Evolutionary conservation across 2,113 vertebrate species (phyloP), one percentile per base, ranked within the genome.

Genomic region (Suncus etruscus): DNA sequence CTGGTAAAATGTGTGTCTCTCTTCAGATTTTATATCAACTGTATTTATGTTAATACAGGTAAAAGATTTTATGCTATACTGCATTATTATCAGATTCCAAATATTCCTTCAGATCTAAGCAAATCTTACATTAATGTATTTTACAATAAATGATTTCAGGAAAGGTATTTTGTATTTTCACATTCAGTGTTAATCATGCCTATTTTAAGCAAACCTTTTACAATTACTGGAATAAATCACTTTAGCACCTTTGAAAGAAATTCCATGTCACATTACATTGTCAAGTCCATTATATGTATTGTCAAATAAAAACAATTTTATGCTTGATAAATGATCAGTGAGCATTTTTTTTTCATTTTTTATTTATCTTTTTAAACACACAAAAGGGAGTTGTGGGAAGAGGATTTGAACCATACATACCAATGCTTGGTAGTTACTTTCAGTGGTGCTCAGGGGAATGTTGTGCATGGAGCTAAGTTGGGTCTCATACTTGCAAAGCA

Each of bases 31-130:
- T 25, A 83, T 15, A 90, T 63, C 9, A 89, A 61, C 83, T 8
- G 69, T 51, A 83, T 2, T 24, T 83, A 65, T 51, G 51, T 69
- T 93, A 83, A 90, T 74, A 70, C 27, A 73, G 6, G 27, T 77
- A 75, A 87, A 25, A 86, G 18, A 91, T 24, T 72, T 68, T 1
- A 1, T 77, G 22, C 29, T 32, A 70, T 18, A 39, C 4, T 84
- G 6, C 77, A 69, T 91, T 89, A 89, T 73, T 92, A 87, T 92
- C 10, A 91, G 32, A 91, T 87, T 93, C 20, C 82, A 86, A 94
- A 90, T 63, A 65, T 63, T 86, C 14, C 11, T 79, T 16, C 47
- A 75, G 51, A 14, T 24, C 54, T 87, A 29, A 87, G 4, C 2
- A 92, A 75, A 50, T 76, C 1, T 91, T 58, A 70, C 4, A 14